Evolutionary conservation across 37 sponge, comb jelly and placozoan species (phyloP), one percentile per base, ranked within the genome.

Genomic region (Tethya wilhelma): DNA sequence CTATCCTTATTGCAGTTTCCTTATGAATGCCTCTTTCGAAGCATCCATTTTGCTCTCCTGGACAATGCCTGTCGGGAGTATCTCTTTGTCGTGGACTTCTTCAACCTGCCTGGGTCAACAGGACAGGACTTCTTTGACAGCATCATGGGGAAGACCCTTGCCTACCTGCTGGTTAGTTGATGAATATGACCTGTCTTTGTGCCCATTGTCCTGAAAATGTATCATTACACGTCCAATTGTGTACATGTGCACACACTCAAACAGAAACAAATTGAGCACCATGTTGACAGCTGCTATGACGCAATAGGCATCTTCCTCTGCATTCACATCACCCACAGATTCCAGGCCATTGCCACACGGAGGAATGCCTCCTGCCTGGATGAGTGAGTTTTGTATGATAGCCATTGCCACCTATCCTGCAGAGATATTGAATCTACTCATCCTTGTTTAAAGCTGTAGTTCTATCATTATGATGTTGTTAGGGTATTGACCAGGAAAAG

Each of bases 21-120:
- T 5, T 94, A 88, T 64, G 99, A 98, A 72, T 64, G 85, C 33
- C 63, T 98, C 38, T 98, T 96, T 77, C 68, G 99, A 55, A 98
- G 96, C 64, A 62, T 84, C 43, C 93, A 96, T 30, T 98, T 82
- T 84, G 92, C 99, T 7, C 84, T 98, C 4, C 79, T 94, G 85
- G 99, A 98, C 84, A 96, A 91, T 69, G 92, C 83, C 69, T 94
- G 93, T 33, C 82, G 94, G 8, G 99, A 98, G 86, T 98, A 89
- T 83, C 69, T 94, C 29, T 98, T 98, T 60, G 75, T 98, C 42
- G 84, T 86, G 32, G 96, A 98, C 58, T 98, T 98, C 87, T 98
- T 98, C 84, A 78, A 86, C 64, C 79, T 94, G 56, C 77, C 83
- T 9, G 78, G 80, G 0, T 79, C 69, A 38, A 56, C 86, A 20